A percentile compares a stretch with the other conserved stretches of the same genome.
These are phyloP conservation scores for Palythoa caribaeorum DNA, from an alignment of 92 coral and sea anemone species.

Conservation along the genomic window DNA sequence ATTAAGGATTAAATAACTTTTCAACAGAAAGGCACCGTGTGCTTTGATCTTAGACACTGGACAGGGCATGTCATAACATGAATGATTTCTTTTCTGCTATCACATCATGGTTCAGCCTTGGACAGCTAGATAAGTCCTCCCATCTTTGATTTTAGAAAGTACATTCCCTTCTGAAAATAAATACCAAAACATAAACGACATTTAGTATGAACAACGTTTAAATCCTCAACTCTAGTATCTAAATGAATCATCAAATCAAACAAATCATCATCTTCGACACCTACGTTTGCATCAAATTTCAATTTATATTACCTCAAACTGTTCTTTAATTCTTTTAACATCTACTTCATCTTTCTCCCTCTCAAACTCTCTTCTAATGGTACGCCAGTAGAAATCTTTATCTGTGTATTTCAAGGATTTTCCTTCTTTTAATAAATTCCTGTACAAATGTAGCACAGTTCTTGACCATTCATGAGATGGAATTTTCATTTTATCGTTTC, in stretches of 20 bases:
- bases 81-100: not conserved
- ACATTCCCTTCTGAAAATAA: conserved; percentile 78
- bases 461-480: conserved; percentile 83
- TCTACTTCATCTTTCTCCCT: conserved; percentile 89
- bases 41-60: no score
- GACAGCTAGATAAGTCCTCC: conserved; percentile 64
- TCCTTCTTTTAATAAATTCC: conserved; percentile 76
- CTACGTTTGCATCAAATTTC: not conserved
- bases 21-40: no score
- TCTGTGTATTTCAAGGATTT: conserved; percentile 72
- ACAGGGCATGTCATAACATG: not conserved
- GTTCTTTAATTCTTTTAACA: conserved; percentile 69
- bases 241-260: not conserved
- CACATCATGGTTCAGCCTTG: not conserved
- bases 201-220: not conserved
- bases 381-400: conserved; percentile 72
- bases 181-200: not conserved
- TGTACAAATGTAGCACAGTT: conserved; percentile 69
- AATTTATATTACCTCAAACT: conserved; percentile 74
- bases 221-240: not conserved
- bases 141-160: conserved; percentile 76
- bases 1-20: no score
- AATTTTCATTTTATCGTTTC: conserved; percentile 53
- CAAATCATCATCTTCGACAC: not conserved
- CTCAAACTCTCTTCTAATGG: conserved; percentile 79